A percentile compares a stretch with the other conserved stretches of the same genome.
These are phyloP conservation scores for Sebastes aleutianus DNA, from an alignment of 2,797 vertebrate genomes.

Conservation along the genomic window DNA sequence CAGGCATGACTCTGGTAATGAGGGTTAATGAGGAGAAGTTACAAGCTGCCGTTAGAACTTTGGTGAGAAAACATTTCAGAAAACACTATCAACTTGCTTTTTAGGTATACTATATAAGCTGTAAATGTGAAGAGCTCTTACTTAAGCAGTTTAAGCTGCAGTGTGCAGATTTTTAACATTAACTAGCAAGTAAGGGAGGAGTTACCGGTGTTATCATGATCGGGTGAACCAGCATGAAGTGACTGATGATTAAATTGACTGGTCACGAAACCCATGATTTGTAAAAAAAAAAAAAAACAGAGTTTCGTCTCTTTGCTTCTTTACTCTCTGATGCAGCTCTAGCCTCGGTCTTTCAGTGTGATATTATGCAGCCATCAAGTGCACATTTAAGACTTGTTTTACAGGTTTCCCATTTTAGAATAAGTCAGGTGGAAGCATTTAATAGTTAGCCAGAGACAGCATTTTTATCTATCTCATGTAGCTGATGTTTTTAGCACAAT, in stretches of 20 bases:
- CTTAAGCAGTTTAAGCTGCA: neutral
- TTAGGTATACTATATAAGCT: neutral
- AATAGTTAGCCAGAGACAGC: too few relatives aligned
- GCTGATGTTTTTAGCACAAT: too few relatives aligned
- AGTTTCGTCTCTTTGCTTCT: too few relatives aligned
- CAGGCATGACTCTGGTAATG: neutral
- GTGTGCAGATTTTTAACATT: neutral
- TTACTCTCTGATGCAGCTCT: rapidly evolving
- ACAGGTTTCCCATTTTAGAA: too few relatives aligned
- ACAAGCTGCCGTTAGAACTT: neutral
- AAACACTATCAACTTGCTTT: neutral
- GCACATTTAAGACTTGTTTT: too few relatives aligned
- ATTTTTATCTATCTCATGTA: too few relatives aligned
- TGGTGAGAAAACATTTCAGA: neutral
- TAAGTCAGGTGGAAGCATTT: too few relatives aligned
- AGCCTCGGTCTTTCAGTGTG: too few relatives aligned
- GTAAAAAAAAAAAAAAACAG: too few relatives aligned
- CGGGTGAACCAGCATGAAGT: neutral
- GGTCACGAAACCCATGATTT: too few relatives aligned
- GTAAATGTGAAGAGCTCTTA: neutral
- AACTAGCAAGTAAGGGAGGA: neutral
- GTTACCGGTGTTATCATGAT: neutral
- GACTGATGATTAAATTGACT: neutral
- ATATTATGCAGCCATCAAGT: too few relatives aligned
- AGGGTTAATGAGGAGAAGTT: neutral